A percentile compares a stretch with the other conserved stretches of the same genome.
phyloP scores from a whole-genome alignment of 2,888 invertebrate genomes.

The Papilio gigon region DNA sequence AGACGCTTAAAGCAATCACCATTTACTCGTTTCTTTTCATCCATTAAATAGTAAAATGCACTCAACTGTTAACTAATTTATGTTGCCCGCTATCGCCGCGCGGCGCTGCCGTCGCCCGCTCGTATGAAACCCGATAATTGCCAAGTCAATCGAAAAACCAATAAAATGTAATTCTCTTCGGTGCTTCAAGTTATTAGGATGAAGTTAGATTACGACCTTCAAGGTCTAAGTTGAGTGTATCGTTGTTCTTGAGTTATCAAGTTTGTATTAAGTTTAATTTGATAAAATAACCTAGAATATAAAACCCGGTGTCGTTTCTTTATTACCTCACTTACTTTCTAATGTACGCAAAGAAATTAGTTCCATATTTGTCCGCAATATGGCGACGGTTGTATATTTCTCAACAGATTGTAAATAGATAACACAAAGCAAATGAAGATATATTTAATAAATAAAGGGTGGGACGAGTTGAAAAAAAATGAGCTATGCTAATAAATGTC shows the following conservation, averaged over 20 bases:
- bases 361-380: too few species aligned
- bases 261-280: not conserved
- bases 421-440: too few species aligned
- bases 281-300: too few species aligned
- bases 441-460: too few species aligned
- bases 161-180: conserved; percentile 20
- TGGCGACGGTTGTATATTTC: too few species aligned
- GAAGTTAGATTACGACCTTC: not conserved
- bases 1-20: not conserved
- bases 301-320: too few species aligned
- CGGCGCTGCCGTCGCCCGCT: conserved; percentile 21
- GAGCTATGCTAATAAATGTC: too few species aligned
- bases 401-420: too few species aligned
- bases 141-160: conserved; percentile 21
- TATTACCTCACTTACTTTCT: too few species aligned
- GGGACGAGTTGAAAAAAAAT: too few species aligned
- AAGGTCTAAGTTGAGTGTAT: not conserved
- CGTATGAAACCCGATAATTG: conserved; percentile 19
- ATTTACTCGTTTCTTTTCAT: conserved; percentile 1
- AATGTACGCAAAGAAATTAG: too few species aligned
- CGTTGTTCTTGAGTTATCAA: not conserved
- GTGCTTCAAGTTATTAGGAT: conserved; percentile 10
- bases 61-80: conserved; percentile 21
- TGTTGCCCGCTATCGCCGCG: conserved; percentile 8
- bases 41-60: conserved; percentile 25